Conservation (phyloP, 2,888 invertebrate species). For the Drosophila vallismaia region DNA sequence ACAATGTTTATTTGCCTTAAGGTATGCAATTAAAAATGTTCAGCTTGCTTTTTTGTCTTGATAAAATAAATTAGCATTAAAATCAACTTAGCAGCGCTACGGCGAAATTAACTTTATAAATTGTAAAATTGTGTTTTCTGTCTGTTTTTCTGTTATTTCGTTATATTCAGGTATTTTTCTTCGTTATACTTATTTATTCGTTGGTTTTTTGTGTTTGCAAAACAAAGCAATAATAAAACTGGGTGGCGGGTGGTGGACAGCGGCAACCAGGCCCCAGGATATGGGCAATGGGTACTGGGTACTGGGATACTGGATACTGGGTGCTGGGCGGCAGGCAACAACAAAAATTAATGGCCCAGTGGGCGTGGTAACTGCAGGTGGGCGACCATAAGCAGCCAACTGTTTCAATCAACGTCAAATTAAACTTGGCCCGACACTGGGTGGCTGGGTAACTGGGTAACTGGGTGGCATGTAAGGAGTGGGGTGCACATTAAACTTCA, state of each 20-base stretch:
- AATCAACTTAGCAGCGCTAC: constrained; percentile 69
- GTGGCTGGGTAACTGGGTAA: neutral
- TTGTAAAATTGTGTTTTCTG: constrained; percentile 60
- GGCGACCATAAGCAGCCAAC: constrained; percentile 48
- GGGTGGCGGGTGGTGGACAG: constrained; percentile 1
- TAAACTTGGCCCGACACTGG: constrained; percentile 50
- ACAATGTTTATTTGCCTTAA: constrained; percentile 51
- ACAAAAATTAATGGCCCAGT: constrained; percentile 40
- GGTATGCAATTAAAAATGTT: constrained; percentile 47
- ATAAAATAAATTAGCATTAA: constrained; percentile 68
- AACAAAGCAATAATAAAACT: constrained; percentile 27
- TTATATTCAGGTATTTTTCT: constrained; percentile 34
- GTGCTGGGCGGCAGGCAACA: neutral
- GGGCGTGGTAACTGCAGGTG: constrained; percentile 30
- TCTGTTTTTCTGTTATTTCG: constrained; percentile 27
- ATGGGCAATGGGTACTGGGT: neutral
- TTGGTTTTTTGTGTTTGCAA: constrained; percentile 45
- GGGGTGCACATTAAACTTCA: constrained; percentile 33
- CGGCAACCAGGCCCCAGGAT: no score
- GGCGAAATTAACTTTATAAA: constrained; percentile 62
- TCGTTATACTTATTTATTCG: constrained; percentile 43
- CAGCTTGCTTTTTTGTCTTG: constrained; percentile 39
- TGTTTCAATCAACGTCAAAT: constrained; percentile 80
- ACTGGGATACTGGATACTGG: neutral
- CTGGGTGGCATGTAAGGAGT: neutral